A percentile compares a stretch with the other conserved stretches of the same genome.
phyloP scores from a whole-genome alignment of 1,140 invertebrate genomes.

The Musca vetustissima region DNA sequence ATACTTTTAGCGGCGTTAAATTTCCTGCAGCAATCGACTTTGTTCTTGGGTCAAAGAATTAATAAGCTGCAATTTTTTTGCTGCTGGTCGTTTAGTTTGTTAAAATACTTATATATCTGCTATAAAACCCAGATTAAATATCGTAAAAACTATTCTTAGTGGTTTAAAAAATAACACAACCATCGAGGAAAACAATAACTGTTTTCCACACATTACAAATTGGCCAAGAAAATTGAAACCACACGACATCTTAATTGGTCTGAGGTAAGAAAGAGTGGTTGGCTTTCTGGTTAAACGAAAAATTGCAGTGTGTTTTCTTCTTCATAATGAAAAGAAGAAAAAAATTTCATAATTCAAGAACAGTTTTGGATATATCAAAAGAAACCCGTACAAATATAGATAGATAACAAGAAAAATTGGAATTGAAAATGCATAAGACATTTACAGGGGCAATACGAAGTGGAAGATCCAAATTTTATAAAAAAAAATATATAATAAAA shows the following conservation, averaged over 20 bases:
- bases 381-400: background rate
- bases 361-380: background rate
- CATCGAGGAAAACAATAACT: background rate
- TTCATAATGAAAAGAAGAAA: conserved; percentile 11
- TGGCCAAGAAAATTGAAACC: conserved; percentile 36
- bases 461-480: background rate
- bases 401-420: too few species aligned
- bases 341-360: conserved; percentile 1
- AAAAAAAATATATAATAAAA: too few species aligned
- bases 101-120: background rate
- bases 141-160: too few species aligned
- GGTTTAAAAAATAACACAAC: background rate
- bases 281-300: conserved; percentile 17
- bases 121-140: background rate
- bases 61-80: too few species aligned
- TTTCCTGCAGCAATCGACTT: too few species aligned
- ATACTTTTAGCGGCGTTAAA: too few species aligned
- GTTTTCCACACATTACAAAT: background rate
- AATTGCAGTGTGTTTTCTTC: conserved; percentile 6
- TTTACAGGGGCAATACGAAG: background rate
- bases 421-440: background rate
- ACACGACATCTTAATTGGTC: conserved; percentile 43
- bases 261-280: conserved; percentile 31
- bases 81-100: too few species aligned
- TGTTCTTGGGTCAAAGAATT: too few species aligned